Percentiles rank a stretch among this genome's conserved stretches.
These are phyloP conservation scores for Melanitta fusca DNA, from an alignment of 2,797 vertebrate genomes.

Conservation along the genomic window DNA sequence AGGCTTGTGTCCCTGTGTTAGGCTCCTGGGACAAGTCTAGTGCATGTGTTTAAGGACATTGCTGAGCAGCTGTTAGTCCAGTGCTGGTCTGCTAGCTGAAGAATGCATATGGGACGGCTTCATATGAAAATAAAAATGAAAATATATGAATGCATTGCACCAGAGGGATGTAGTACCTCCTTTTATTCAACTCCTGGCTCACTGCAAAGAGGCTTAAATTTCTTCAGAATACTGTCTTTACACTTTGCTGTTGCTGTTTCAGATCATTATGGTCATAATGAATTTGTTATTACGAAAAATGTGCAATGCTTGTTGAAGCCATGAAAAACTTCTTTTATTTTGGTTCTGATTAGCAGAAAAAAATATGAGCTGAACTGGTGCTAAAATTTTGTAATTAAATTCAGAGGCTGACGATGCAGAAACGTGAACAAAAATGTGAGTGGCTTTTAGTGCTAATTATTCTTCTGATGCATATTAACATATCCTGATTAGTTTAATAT, in stretches of 20 bases:
- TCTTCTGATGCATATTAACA: not conserved
- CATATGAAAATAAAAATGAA: not conserved
- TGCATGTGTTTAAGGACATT: not conserved
- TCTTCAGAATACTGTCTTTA: not conserved
- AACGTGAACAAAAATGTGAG: not conserved
- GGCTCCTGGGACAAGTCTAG: not conserved
- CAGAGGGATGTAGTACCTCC: not conserved
- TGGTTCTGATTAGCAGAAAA: not conserved
- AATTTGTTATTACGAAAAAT: not conserved
- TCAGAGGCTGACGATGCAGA: not conserved
- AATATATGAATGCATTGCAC: not conserved
- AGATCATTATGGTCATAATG: not conserved
- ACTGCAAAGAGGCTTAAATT: not conserved
- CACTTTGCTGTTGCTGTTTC: not conserved
- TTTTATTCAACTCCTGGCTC: not conserved
- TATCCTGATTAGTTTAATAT: not conserved
- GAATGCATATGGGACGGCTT: not conserved
- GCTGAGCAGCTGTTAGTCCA: not conserved
- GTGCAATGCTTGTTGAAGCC: not conserved
- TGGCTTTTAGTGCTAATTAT: conserved; percentile 27
- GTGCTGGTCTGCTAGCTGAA: not conserved
- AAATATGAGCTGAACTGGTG: not conserved
- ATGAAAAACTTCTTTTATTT: not conserved
- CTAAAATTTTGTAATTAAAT: not conserved
- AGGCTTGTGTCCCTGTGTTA: not conserved